These are phyloP conservation scores for Acanthisitta chloris DNA, from an alignment of 2,113 vertebrate species.

Conservation along the genomic window DNA sequence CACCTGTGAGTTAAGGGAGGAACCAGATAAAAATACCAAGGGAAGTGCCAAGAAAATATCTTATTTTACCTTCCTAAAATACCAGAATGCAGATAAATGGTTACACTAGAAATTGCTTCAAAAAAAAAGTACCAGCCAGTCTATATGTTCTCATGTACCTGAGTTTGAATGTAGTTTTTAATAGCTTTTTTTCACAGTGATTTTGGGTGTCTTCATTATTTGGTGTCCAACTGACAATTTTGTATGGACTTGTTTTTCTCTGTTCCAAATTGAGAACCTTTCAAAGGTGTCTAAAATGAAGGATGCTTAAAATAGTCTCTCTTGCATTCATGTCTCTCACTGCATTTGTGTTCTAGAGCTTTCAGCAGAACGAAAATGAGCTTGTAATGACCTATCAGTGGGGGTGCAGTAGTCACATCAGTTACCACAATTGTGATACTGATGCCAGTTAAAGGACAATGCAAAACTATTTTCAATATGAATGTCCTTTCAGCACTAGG, in stretches of 20 bases:
- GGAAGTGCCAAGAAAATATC: not conserved
- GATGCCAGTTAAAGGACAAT: not conserved
- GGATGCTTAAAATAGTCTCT: not conserved
- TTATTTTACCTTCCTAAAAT: not conserved
- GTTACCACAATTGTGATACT: not conserved
- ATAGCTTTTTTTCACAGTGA: not conserved
- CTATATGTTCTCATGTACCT: not conserved
- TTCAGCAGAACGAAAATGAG: not conserved
- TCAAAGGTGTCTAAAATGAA: not conserved
- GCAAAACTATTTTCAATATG: not conserved
- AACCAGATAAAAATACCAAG: not conserved
- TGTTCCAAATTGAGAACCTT: not conserved
- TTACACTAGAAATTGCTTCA: not conserved
- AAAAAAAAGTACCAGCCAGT: not conserved
- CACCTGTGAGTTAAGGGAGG: not conserved
- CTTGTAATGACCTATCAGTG: not conserved
- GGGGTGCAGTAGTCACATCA: not conserved
- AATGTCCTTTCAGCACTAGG: not conserved
- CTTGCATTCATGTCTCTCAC: not conserved
- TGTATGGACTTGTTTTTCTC: not conserved
- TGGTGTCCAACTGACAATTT: not conserved
- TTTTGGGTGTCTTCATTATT: not conserved
- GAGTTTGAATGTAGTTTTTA: not conserved
- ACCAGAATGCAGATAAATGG: not conserved
- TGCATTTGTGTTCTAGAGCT: not conserved